Conservation (phyloP, 2,888 invertebrate genomes). For the Phortica okadai region DNA sequence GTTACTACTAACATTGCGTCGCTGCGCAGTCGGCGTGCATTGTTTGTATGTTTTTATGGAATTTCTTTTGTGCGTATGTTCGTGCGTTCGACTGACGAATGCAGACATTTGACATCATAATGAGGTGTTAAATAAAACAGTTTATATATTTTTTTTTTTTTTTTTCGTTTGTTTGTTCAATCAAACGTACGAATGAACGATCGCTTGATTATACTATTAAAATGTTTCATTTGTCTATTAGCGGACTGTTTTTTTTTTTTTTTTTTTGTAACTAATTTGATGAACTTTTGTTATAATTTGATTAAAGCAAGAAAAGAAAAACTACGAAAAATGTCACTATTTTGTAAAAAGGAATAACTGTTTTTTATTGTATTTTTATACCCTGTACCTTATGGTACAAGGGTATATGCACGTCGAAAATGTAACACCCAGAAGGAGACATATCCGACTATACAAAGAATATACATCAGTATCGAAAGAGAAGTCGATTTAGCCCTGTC, state of each 20-base stretch:
- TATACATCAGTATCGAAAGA: too few relatives aligned
- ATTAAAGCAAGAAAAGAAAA: conserved; percentile 33
- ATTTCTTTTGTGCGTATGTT: too few relatives aligned
- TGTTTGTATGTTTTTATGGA: too few relatives aligned
- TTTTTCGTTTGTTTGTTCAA: not conserved
- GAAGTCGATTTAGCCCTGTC: too few relatives aligned
- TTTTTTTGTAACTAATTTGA: conserved; percentile 14
- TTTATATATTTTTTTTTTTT: not conserved
- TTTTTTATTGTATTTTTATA: too few relatives aligned
- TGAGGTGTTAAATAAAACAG: conserved; percentile 24
- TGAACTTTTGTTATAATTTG: not conserved
- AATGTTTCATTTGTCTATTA: not conserved
- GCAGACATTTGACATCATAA: not conserved
- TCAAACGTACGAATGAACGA: not conserved
- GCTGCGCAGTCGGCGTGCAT: too few relatives aligned
- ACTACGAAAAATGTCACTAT: conserved; percentile 41
- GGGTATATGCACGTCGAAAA: too few relatives aligned
- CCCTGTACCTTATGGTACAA: too few relatives aligned
- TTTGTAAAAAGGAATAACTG: not conserved
- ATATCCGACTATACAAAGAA: too few relatives aligned
- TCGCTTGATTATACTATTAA: not conserved
- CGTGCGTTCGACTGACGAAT: not conserved
- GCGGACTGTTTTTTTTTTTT: conserved; percentile 33
- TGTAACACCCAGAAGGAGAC: too few relatives aligned
- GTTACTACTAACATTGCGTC: too few relatives aligned